Evolutionary conservation across 2,113 vertebrate genomes (phyloP), one percentile per base, ranked within the genome.

Genomic region (Marmota flaviventris): DNA sequence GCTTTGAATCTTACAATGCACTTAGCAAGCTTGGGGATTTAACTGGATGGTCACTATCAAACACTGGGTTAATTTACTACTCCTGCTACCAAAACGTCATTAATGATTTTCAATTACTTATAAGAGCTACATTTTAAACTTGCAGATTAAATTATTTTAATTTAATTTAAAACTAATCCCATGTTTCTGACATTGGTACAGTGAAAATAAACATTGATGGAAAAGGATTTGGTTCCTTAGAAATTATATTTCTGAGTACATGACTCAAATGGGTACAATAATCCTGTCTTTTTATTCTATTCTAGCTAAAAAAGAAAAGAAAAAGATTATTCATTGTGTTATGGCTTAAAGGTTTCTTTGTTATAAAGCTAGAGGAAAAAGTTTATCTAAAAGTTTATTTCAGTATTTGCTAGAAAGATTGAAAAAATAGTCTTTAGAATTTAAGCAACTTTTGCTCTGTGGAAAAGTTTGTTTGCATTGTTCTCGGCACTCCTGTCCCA

Each of bases 131-230:
- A 91, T 56, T 77, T 91, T 34, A 72, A 93, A 72, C 3, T 53
- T 75, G 37, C 4, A 77, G 85, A 85, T 90, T 58, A 70, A 79
- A 72, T 81, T 88, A 69, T 51, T 79, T 88, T 84, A 85, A 65
- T 85, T 94, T 67, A 78, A 82, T 88, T 94, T 61, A 83, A 97
- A 89, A 63, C 34, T 76, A 91, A 88, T 37, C 56, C 1, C 56
- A 79, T 42, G 11, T 72, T 95, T 92, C 61, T 94, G 61, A 92
- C 61, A 69, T 63, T 17, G 25, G 39, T 53, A 56, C 65, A 92
- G 56, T 27, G 42, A 90, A 97, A 94, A 77, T 20, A 85, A 94
- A 34, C 24, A 81, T 65, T 61, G 75, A 78, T 39, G 27, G 29
- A 89, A 85, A 95, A 86, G 7, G 45, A 82, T 32, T 78, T 78